phyloP scores from a whole-genome alignment of 2,888 invertebrate species.

The Drosophila siamana region DNA sequence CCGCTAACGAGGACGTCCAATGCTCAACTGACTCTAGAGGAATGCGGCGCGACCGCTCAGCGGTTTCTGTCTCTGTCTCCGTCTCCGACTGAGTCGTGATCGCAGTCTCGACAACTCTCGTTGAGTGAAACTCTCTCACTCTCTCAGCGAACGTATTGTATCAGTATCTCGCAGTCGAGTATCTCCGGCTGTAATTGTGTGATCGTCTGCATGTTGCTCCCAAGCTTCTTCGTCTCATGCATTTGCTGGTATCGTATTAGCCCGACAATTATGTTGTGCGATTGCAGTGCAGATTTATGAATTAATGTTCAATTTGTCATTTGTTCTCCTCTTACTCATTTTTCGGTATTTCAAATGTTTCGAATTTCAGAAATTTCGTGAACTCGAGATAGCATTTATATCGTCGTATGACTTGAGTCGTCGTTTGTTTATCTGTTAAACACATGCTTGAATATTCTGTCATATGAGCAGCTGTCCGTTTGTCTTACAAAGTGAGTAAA shows the following conservation, averaged over 20 bases:
- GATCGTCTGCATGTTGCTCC: constrained; percentile 30
- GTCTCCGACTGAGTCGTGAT: background rate
- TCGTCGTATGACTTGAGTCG: background rate
- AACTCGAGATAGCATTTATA: constrained; percentile 14
- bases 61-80: constrained; percentile 20
- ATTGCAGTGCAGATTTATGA: constrained; percentile 39
- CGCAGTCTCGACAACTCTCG: constrained; percentile 32
- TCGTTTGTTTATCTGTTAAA: constrained; percentile 17
- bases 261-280: constrained; percentile 34
- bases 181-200: constrained; percentile 24
- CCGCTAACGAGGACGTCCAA: constrained; percentile 84
- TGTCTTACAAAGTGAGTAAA: background rate
- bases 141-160: constrained; percentile 18
- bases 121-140: constrained; percentile 69
- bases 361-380: constrained; percentile 22
- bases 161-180: constrained; percentile 11
- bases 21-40: constrained; percentile 81
- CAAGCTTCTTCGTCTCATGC: constrained; percentile 27
- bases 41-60: constrained; percentile 57
- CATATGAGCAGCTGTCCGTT: constrained; percentile 4
- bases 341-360: constrained; percentile 20
- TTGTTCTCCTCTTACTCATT: constrained; percentile 1
- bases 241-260: constrained; percentile 18
- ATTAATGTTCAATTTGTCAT: constrained; percentile 48
- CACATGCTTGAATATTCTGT: constrained; percentile 13